Base-by-base conservation (phyloP, 2,888 invertebrate genomes). In the Drosophila stalkeri region DNA sequence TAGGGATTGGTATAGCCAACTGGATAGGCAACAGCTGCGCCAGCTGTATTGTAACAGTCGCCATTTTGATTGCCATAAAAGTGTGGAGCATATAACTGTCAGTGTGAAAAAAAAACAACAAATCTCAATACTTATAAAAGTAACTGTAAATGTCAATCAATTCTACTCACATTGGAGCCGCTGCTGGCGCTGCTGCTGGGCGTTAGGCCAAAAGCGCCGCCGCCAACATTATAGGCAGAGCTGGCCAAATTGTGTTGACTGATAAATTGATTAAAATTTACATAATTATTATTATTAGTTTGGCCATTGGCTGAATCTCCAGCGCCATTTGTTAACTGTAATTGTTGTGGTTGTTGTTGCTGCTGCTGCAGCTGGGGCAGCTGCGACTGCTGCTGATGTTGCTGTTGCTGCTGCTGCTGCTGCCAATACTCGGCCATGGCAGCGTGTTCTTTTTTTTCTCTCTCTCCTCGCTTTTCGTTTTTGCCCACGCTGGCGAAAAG, bases 201-300 rank as follows among this genome's bases (percentile, higher is more conserved):
- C 20, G 64, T 67, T 7, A 80, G 35, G 8, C 78, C 67, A 33
- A 80, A 77, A 55, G 77, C 78, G 20, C 80, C 83, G 2, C 16
- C 39, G 62, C 78, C 75, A 51, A 67, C 54, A 62, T 64, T 63
- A 23, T 67, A 81, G 51, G 59, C 49, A 52, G 67, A 60, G 27
- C 56, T 82, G 41, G 60, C 64, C 60, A 86, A 52, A 78, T 93
- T 92, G 78, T 93, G 93, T 80, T 93, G 93, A 80, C 91, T 85
- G 41, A 93, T 91, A 71, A 93, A 93, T 72, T 93, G 92, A 82
- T 92, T 93, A 63, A 93, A 93, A 67, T 92, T 90, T n/a, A 93
- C 92, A 76, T 93, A 93, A 75, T 92, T 91, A 72, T 91, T 91
- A 71, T 91, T 91, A 67, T 75, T 80, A 59, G 59, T 69, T n/a